phyloP scores from a whole-genome alignment of 2,888 invertebrate species.

The Drosophila algonquin region DNA sequence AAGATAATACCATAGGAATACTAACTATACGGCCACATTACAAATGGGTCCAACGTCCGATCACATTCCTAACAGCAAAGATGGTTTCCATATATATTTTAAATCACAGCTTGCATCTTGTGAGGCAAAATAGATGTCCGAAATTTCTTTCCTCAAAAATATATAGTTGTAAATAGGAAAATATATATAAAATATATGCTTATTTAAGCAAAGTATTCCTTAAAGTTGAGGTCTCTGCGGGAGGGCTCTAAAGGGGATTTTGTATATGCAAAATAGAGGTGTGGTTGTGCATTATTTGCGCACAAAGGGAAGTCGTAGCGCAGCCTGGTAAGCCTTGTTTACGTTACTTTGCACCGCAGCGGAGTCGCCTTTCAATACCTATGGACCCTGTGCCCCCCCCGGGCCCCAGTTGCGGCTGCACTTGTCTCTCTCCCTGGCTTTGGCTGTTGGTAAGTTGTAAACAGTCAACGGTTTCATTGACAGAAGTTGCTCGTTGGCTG shows the following conservation, averaged over 20 bases:
- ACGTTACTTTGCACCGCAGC: neutral
- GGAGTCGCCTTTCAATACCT: neutral
- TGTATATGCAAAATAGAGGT: neutral
- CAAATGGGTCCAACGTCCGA: too few species aligned
- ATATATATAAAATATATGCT: neutral
- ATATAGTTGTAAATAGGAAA: too few species aligned
- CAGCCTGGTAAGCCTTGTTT: slow-evolving; percentile 9
- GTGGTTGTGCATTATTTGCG: neutral
- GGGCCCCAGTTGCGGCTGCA: neutral
- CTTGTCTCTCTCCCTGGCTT: neutral
- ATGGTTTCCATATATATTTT: too few species aligned
- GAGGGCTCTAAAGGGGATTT: neutral
- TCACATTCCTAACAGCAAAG: too few species aligned
- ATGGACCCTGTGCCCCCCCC: too few species aligned
- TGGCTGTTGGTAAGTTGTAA: slow-evolving; percentile 25
- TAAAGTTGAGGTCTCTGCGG: neutral
- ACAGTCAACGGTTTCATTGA: slow-evolving; percentile 19
- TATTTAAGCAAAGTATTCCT: neutral
- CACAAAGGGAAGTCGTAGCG: neutral
- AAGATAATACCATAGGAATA: too few species aligned
- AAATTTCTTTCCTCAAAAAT: too few species aligned
- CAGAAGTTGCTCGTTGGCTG: slow-evolving; percentile 27
- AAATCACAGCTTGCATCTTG: too few species aligned
- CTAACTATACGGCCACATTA: too few species aligned
- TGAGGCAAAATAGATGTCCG: too few species aligned